phyloP scores from a whole-genome alignment of 64 coral and sea anemone genomes.

The Actinia equina region DNA sequence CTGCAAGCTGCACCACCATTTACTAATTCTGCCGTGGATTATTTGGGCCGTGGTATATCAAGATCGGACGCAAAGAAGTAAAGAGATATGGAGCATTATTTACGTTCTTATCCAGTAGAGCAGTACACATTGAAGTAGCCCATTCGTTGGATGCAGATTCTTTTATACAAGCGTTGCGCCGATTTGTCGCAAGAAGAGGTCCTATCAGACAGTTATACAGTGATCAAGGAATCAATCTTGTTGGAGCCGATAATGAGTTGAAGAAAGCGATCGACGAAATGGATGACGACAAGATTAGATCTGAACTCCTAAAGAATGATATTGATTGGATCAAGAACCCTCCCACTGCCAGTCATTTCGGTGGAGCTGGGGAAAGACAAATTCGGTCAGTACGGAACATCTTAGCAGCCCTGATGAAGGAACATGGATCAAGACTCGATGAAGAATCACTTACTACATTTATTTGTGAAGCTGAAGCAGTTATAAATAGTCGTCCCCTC shows the following conservation, averaged over 20 bases:
- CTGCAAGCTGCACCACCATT: background rate
- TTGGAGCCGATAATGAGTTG: conserved; percentile 34
- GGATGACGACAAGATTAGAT: conserved; percentile 5
- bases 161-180: conserved; percentile 46
- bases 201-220: background rate
- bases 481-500: no score
- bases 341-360: conserved; percentile 2
- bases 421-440: conserved; percentile 9
- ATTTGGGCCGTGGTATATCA: background rate
- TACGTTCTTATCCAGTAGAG: conserved; percentile 38
- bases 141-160: conserved; percentile 20
- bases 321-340: background rate
- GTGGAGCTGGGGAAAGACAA: conserved; percentile 18
- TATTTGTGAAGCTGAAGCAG: conserved; percentile 9
- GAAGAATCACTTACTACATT: background rate
- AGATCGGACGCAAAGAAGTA: background rate
- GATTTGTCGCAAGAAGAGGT: conserved; percentile 29
- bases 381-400: conserved; percentile 12
- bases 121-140: conserved; percentile 37
- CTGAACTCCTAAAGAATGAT: conserved; percentile 55
- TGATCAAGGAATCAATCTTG: conserved; percentile 54
- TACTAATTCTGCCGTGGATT: background rate
- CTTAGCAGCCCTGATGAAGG: background rate
- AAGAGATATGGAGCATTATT: conserved; percentile 34
- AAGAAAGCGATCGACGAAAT: conserved; percentile 9